Base-by-base conservation (phyloP, 1,140 invertebrate genomes). In the Drosophila jambulina region DNA sequence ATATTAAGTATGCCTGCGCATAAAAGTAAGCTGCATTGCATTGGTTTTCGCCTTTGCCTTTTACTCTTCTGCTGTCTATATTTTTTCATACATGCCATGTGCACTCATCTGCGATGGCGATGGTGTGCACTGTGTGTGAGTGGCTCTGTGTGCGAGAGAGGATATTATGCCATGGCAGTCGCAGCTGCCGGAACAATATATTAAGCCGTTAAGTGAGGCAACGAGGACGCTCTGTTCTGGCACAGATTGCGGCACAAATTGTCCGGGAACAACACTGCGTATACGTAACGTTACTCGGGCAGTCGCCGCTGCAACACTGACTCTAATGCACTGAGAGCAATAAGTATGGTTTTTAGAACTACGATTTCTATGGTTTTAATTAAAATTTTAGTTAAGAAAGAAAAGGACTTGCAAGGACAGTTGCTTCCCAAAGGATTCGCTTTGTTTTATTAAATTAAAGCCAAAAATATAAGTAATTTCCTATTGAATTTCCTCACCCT, bases 121-220 rank as follows among this genome's bases (percentile, higher is more conserved):
- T 51, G 48, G 25, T 46, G 42, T 42, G 21, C 17, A 7, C 6
- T 46, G 59, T 34, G 43, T 42, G 40, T 7, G 17, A 8, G 13
- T 17, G 13, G 13, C n/a, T 60, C 12, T 48, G 38, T 58, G 36
- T 74, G 46, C 67, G 53, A 34, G 65, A 38, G 57, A 42, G 62
- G 68, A 62, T 64, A 88, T 87, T 88, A 87, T 87, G 84, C 80
- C 69, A 60, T 49, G 69, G 67, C 65, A 72, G 65, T 46, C 69
- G 78, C 84, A 81, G 81, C 81, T 85, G 85, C 85, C 70, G 85
- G 72, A 81, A 88, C 85, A 90, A 88, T 90, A 90, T 88, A 88
- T 88, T 88, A 88, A 88, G 78, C 85, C 75, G 85, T 88, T 88
- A 88, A 88, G 84, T 88, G 84, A 87, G 85, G 80, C 77, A 78